Conservation (phyloP, 2,113 vertebrate genomes). For the Camelus bactrianus region DNA sequence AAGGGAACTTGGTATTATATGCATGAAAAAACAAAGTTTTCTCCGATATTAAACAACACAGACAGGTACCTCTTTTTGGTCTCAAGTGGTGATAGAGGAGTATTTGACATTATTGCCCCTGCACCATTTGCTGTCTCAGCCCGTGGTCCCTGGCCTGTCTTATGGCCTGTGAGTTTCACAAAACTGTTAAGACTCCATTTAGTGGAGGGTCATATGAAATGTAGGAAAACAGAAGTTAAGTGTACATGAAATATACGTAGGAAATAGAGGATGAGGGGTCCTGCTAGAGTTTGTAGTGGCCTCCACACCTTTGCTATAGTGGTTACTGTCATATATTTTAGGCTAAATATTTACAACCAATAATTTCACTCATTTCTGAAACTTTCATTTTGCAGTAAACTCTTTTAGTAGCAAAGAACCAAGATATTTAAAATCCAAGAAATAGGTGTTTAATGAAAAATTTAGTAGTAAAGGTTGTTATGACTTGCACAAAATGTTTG, state of each 20-base stretch:
- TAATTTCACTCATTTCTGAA: not conserved
- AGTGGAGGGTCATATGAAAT: not conserved
- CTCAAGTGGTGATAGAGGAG: not conserved
- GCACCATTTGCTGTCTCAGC: accelerated
- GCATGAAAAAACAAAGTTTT: not conserved
- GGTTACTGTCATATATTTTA: not conserved
- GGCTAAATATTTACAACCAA: not conserved
- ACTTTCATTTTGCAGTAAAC: not conserved
- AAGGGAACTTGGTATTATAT: not conserved
- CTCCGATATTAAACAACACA: not conserved
- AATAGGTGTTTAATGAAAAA: not conserved
- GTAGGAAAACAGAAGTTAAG: not conserved
- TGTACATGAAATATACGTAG: not conserved
- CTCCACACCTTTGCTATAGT: not conserved
- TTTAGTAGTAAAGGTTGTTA: not conserved
- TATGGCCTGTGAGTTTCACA: not conserved
- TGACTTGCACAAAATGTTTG: not conserved
- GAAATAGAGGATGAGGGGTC: not conserved
- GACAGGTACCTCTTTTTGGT: not conserved
- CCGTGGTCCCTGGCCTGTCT: not conserved
- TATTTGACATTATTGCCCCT: not conserved
- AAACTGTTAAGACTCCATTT: not conserved
- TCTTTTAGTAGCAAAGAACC: not conserved
- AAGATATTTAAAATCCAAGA: not conserved
- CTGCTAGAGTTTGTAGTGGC: not conserved